Base-by-base conservation (phyloP, 2,113 vertebrate species). In the Cottus gobio region DNA sequence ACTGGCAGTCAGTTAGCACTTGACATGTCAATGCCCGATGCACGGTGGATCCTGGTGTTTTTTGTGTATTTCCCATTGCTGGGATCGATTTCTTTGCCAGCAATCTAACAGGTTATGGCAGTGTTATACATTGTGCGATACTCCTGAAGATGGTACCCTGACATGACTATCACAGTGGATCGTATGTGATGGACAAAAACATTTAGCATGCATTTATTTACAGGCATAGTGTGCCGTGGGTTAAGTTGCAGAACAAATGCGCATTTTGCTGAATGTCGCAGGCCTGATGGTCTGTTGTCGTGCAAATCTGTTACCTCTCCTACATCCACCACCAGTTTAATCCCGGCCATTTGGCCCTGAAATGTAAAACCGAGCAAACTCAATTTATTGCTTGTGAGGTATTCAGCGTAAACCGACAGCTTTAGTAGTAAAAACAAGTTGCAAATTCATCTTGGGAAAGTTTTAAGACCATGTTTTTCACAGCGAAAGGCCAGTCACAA, bases 1-100 rank as follows among this genome's bases (percentile, higher is more conserved):
- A 92, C 89, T 76, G 84, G 77, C 88, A 92, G 90, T 94, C 93
- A 93, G 87, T 91, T 91, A 91, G 90, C 94, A 93, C 93, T 94
- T 90, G 94, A 92, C 87, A 94, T 90, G 93, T 95, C 94, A 91
- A 94, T 93, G 90, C 87, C 74, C 63, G 60, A 85, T 83, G 82
- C 77, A 72, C 37, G 34, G 76, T 74, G 46, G 71, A 42, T 67
- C 71, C 7, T n/a, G 65, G 79, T 87, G 83, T 87, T 88, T 85
- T 57, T n/a, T 87, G 71, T 80, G 20, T 71, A 69, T 84, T 86
- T 86, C 70, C 82, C 44, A 82, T 81, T 77, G 80, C 75, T 5
- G 13, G 50, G 48, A 84, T 57, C 77, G 78, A 83, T 77, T 83
- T 48, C 50, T 80, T 79, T 79, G 70, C 48, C 28, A 39, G 74